Evolutionary conservation across 1,140 invertebrate species (phyloP), one percentile per base, ranked within the genome.

Genomic region (Pseudobourletiella spinata): DNA sequence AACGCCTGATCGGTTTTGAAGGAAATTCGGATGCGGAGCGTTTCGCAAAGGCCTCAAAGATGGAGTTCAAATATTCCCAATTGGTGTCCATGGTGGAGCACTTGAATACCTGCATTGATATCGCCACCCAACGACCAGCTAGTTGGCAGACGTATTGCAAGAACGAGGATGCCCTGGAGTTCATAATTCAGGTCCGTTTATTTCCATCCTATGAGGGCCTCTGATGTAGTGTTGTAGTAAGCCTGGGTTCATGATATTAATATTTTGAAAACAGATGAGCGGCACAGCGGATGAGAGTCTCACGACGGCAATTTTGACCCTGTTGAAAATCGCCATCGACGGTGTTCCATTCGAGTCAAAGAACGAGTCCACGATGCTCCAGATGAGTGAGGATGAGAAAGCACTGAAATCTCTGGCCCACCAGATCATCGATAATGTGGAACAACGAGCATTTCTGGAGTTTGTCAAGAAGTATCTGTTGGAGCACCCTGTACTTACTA

Each of bases 141-240:
- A 98, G 97, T 77, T 98, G 95, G 95, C 93, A 97, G 75, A 82
- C 86, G 70, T 94, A 91, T 75, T 97, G 93, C 73, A 75, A 85
- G 14, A 84, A 90, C 65, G 80, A 86, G 29, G 78, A 79, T 60
- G 81, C 84, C 6, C 30, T 70, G 20, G 61, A 62, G 15, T 70
- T 70, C 48, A 62, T 70, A 11, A 51, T 70, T 55, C 61, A 64
- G 52, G 64, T 55, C 14, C 2, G 18, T 30, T n/a, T n/a, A n/a
- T n/a, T n/a, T n/a, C n/a, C n/a, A n/a, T n/a, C n/a, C n/a, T n/a
- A n/a, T n/a, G 15, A 35, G 4, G 15, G 6, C 43, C 43, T 57
- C 43, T 4, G 8, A 22, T 43, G 14, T 26, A 35, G 14, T 35
- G 52, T 14, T 51, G n/a, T 15, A 42, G 14, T 42, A 15, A 42